These are phyloP conservation scores for Drepana arcuata DNA, from an alignment of 1,140 invertebrate genomes.

Conservation along the genomic window DNA sequence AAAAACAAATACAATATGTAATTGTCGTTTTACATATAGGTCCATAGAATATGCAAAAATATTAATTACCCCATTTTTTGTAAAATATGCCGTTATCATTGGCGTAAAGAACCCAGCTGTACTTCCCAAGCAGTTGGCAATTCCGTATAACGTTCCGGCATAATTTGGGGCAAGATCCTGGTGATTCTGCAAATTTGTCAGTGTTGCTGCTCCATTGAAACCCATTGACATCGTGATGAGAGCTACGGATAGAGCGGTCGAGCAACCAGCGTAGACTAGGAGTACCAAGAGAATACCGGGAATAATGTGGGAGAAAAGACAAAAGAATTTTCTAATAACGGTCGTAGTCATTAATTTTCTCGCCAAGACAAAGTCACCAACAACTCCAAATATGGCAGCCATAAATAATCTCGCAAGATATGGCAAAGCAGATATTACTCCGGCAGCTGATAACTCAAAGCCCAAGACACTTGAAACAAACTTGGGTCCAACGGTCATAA, in stretches of 20 bases:
- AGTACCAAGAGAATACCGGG: conserved; percentile 78
- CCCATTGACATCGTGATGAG: conserved; percentile 83
- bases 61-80: conserved; percentile 74
- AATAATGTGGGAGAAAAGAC: conserved; percentile 79
- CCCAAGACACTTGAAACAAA: conserved; percentile 88
- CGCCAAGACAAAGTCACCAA: conserved; percentile 77
- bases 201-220: conserved; percentile 86
- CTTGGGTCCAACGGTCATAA: conserved; percentile 90
- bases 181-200: conserved; percentile 88
- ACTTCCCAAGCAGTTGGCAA: conserved; percentile 81
- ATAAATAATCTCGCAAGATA: conserved; percentile 77
- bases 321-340: conserved; percentile 80
- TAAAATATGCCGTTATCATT: conserved; percentile 78
- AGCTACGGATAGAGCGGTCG: conserved; percentile 74
- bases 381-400: conserved; percentile 77
- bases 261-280: conserved; percentile 79
- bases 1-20: no score
- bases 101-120: conserved; percentile 83
- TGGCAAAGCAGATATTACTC: conserved; percentile 79
- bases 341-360: conserved; percentile 73
- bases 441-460: conserved; percentile 84
- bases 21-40: conserved; percentile 2
- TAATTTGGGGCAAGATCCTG: conserved; percentile 86
- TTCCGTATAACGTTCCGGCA: conserved; percentile 83
- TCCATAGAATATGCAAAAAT: conserved; percentile 4